Percentiles rank a stretch among this genome's conserved stretches.
Evolutionary conservation across 2,113 vertebrate genomes (phyloP).

Genomic region (Paramormyrops kingsleyae): DNA sequence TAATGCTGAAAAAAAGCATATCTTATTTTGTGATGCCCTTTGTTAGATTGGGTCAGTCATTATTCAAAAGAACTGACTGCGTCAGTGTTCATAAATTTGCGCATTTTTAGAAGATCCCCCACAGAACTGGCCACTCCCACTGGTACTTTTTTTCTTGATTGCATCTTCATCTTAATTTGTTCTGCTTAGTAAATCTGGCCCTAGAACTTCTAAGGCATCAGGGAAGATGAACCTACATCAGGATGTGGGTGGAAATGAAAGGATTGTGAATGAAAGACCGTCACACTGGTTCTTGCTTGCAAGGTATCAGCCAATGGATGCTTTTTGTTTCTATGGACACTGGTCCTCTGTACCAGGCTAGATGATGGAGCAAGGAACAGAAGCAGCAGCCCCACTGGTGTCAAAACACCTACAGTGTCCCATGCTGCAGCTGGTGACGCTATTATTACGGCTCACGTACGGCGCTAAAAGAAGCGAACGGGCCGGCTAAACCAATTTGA

Average conservation of each 20-base stretch:
- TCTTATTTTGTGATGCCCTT: neutral
- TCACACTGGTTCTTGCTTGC: neutral
- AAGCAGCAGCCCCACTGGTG: neutral
- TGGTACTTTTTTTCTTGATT: neutral
- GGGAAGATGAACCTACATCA: neutral
- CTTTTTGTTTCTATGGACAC: neutral
- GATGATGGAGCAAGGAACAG: too few species aligned
- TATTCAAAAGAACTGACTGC: neutral
- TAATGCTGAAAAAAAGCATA: neutral
- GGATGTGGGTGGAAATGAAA: neutral
- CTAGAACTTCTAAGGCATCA: neutral
- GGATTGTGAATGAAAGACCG: neutral
- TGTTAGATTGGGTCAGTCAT: neutral
- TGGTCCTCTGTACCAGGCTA: neutral
- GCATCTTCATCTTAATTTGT: neutral
- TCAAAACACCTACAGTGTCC: neutral
- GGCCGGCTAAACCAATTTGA: conserved; percentile 15
- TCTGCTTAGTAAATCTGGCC: neutral
- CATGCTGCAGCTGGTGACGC: neutral
- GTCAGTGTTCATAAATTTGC: neutral
- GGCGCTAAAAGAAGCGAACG: conserved; percentile 1
- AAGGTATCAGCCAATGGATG: neutral
- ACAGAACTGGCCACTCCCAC: neutral
- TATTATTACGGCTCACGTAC: conserved; percentile 6
- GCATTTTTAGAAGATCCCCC: neutral